phyloP scores from a whole-genome alignment of 2,888 invertebrate species.

The Coenonympha arcania region DNA sequence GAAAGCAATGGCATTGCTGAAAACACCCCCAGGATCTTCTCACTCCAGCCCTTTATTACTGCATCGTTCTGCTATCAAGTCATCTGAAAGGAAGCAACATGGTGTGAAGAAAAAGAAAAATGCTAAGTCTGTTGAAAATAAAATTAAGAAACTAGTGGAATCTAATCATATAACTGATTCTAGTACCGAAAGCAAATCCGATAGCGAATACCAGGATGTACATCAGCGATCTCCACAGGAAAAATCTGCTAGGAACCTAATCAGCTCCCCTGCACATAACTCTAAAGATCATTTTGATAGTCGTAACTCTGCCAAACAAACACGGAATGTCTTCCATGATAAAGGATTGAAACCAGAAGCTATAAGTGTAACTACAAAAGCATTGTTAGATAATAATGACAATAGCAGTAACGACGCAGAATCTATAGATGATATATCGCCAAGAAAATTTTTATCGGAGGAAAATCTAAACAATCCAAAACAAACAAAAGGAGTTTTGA shows the following conservation, averaged over 20 bases:
- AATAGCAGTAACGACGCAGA: conserved; percentile 45
- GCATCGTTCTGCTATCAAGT: conserved; percentile 18
- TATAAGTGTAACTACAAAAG: conserved; percentile 6
- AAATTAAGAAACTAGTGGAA: conserved; percentile 7
- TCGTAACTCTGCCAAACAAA: neutral
- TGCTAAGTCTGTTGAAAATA: conserved; percentile 10
- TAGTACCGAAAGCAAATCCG: conserved; percentile 35
- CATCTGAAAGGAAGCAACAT: conserved; percentile 22
- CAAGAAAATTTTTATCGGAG: conserved; percentile 42
- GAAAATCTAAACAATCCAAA: conserved; percentile 42
- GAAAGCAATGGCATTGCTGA: conserved; percentile 47
- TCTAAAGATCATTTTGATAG: conserved; percentile 28
- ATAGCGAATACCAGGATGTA: conserved; percentile 36
- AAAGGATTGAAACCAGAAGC: conserved; percentile 1
- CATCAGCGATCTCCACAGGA: conserved; percentile 33
- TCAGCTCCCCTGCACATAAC: conserved; percentile 56
- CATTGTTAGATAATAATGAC: conserved; percentile 27
- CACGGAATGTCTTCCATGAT: neutral
- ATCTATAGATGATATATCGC: conserved; percentile 38
- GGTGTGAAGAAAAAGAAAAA: conserved; percentile 14
- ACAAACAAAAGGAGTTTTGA: conserved; percentile 74
- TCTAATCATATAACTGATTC: conserved; percentile 18
- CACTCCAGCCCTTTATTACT: conserved; percentile 40
- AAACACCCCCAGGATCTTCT: conserved; percentile 52
- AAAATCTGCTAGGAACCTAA: conserved; percentile 51